phyloP scores from a whole-genome alignment of 2,888 invertebrate genomes.

The Sepiola atlantica region DNA sequence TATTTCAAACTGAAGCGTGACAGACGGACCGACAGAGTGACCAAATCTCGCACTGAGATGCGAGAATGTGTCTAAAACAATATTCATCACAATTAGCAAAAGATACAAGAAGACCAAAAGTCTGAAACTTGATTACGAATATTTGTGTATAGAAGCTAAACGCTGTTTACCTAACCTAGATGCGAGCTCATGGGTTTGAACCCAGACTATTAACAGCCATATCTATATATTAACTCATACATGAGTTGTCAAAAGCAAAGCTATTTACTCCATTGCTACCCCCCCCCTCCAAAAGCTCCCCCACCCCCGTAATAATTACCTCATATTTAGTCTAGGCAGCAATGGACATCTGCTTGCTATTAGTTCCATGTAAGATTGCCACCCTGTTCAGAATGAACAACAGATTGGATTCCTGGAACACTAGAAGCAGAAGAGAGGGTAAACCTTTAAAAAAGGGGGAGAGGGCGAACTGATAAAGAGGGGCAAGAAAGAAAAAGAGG shows the following conservation, averaged over 20 bases:
- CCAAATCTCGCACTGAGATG: too few species aligned
- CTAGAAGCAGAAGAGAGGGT: not conserved
- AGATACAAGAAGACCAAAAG: not conserved
- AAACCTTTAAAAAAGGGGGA: not conserved
- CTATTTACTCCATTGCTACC: not conserved
- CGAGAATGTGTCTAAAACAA: too few species aligned
- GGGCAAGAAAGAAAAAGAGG: not conserved
- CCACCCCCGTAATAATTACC: not conserved
- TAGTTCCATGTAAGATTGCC: slow-evolving; percentile 9
- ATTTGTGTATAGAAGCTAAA: not conserved
- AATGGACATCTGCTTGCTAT: not conserved
- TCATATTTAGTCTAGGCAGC: not conserved
- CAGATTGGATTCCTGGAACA: not conserved
- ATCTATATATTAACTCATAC: not conserved
- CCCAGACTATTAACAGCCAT: not conserved
- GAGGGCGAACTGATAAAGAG: not conserved
- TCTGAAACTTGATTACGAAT: not conserved
- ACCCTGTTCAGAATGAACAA: not conserved
- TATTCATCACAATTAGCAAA: not conserved
- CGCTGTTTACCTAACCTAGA: not conserved
- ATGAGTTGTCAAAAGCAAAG: not conserved
- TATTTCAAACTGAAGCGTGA: too few species aligned
- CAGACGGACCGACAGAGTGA: too few species aligned
- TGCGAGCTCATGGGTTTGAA: not conserved
- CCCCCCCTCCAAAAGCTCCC: not conserved